Evolutionary conservation across 2,113 vertebrate genomes (phyloP).

Genomic region (Serinus canaria): DNA sequence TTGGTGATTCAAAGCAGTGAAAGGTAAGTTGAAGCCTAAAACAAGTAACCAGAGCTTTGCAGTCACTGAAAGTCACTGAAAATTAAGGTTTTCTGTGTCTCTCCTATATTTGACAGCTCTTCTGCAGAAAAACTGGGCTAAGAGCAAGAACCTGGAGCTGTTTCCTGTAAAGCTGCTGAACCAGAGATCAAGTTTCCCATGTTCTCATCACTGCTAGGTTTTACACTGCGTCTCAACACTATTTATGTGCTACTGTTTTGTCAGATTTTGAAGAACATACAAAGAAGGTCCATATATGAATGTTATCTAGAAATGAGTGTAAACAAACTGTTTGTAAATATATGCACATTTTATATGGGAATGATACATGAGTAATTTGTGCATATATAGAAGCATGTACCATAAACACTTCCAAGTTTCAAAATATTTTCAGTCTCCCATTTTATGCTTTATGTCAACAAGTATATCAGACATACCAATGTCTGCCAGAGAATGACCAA

Average conservation of each 20-base stretch:
- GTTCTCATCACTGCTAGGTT: neutral
- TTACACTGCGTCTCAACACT: neutral
- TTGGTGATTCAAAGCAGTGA: neutral
- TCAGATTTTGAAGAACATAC: neutral
- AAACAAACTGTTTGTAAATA: constrained; percentile 6
- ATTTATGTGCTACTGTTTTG: neutral
- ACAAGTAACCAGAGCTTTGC: neutral
- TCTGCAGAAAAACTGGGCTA: neutral
- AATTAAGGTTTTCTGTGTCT: neutral
- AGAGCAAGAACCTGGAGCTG: neutral
- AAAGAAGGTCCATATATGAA: neutral
- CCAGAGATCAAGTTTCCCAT: neutral
- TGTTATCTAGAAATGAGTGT: neutral
- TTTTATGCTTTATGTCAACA: neutral
- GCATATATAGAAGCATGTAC: neutral
- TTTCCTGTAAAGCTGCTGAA: neutral
- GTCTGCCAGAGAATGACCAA: constrained; percentile 1
- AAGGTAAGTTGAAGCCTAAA: neutral
- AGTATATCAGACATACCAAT: neutral
- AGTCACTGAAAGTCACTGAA: neutral
- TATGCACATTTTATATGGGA: neutral
- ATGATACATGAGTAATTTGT: neutral
- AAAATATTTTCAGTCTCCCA: constrained; percentile 19
- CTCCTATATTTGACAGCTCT: neutral
- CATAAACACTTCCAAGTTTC: neutral